Evolutionary conservation across 2,113 vertebrate genomes (phyloP).

Genomic region (Peromyscus leucopus): DNA sequence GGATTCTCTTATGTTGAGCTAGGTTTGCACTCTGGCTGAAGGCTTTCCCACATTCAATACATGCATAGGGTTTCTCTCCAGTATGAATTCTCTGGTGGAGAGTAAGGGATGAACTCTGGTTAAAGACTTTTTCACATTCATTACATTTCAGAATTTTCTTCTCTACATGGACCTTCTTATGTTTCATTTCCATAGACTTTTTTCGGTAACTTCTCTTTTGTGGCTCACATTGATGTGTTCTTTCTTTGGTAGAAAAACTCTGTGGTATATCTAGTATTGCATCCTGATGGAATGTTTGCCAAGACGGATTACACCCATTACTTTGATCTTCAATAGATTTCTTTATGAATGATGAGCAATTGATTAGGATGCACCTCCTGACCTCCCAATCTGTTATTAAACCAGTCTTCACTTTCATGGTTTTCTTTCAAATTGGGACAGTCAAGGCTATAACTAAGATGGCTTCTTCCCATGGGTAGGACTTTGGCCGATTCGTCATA

Average conservation of each 20-base stretch:
- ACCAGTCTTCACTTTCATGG: not conserved
- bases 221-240: conserved; percentile 34
- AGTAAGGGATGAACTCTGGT: conserved; percentile 82
- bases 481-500: conserved; percentile 61
- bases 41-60: conserved; percentile 79
- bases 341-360: not conserved
- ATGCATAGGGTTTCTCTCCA: conserved; percentile 81
- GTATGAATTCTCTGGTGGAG: conserved; percentile 82
- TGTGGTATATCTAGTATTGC: conserved; percentile 49
- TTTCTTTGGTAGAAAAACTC: conserved; percentile 61
- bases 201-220: conserved; percentile 65
- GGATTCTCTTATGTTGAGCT: conserved; percentile 78
- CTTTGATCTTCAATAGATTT: conserved; percentile 33
- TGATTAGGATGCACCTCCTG: not conserved
- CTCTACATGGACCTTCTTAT: conserved; percentile 60
- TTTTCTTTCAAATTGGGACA: conserved; percentile 4
- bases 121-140: conserved; percentile 84
- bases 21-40: conserved; percentile 82
- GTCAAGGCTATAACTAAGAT: conserved; percentile 16
- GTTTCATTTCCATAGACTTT: conserved; percentile 58
- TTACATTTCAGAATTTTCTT: conserved; percentile 79
- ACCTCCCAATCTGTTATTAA: not conserved
- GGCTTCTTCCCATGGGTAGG: conserved; percentile 56
- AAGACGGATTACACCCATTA: conserved; percentile 43
- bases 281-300: conserved; percentile 58